Percentiles rank a stretch among this genome's conserved stretches.
Conservation (phyloP, 30 jellyfish, hydroid and myxozoan species). For the Mastigias papua region DNA sequence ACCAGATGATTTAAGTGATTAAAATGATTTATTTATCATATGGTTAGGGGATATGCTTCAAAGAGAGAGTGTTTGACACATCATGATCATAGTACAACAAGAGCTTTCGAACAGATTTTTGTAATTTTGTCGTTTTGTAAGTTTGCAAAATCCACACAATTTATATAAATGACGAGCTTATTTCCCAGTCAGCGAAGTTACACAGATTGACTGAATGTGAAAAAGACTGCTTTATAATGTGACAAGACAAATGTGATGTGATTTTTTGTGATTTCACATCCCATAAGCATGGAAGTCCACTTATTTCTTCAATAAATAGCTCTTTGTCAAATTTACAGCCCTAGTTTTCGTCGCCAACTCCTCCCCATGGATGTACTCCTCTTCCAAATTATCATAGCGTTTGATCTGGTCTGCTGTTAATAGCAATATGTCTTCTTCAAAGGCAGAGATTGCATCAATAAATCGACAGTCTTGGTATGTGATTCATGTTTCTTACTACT, state of each 20-base stretch:
- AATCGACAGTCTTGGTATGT: too few species aligned
- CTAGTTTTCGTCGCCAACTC: not conserved
- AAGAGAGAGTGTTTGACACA: too few species aligned
- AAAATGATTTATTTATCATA: too few species aligned
- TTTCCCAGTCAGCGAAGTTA: not conserved
- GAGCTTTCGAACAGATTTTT: not conserved
- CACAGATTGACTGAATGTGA: not conserved
- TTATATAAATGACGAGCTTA: not conserved
- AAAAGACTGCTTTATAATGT: not conserved
- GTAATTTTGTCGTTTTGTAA: too few species aligned
- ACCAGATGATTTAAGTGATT: too few species aligned
- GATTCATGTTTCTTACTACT: too few species aligned
- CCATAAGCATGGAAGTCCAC: constrained; percentile 11
- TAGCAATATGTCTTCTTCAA: too few species aligned
- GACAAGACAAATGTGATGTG: not conserved
- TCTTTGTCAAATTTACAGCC: not conserved
- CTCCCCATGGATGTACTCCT: not conserved
- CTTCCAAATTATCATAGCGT: not conserved
- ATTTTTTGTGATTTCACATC: not conserved
- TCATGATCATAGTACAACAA: too few species aligned
- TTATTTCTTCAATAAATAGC: constrained; percentile 2
- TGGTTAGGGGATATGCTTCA: too few species aligned
- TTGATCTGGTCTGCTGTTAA: not conserved
- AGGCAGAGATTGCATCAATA: too few species aligned
- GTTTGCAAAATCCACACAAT: not conserved